A percentile compares a stretch with the other conserved stretches of the same genome.
Evolutionary conservation across 2,888 invertebrate species (phyloP).

Genomic region (Agrotis ipsilon): DNA sequence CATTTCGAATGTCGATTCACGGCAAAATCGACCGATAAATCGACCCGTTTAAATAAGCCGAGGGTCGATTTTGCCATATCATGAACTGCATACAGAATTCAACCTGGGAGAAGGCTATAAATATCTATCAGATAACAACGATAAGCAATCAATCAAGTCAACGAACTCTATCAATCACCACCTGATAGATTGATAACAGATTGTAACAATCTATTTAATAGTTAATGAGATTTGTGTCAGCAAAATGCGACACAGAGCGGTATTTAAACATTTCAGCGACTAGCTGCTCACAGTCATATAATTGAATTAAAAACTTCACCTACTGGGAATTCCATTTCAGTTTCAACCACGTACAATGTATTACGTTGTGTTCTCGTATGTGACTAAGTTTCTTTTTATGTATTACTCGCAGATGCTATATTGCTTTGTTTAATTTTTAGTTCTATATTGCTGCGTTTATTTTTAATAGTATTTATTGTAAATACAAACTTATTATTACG

Average conservation of each 20-base stretch:
- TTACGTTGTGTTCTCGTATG: constrained; percentile 38
- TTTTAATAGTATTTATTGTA: neutral
- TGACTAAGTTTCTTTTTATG: constrained; percentile 34
- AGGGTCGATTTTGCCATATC: too few species aligned
- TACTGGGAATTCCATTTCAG: constrained; percentile 44
- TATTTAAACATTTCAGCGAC: constrained; percentile 40
- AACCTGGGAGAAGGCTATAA: too few species aligned
- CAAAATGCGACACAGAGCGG: constrained; percentile 22
- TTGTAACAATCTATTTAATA: constrained; percentile 10
- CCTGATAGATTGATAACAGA: constrained; percentile 28
- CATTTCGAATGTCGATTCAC: too few species aligned
- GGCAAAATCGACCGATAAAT: too few species aligned
- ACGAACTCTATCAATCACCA: constrained; percentile 29
- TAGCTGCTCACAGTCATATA: constrained; percentile 31
- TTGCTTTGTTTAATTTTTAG: constrained; percentile 12
- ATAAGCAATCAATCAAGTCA: constrained; percentile 34
- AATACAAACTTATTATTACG: too few species aligned
- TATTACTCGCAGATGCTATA: constrained; percentile 4
- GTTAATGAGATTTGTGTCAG: constrained; percentile 22
- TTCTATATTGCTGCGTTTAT: neutral
- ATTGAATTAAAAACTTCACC: constrained; percentile 56
- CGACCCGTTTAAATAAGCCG: too few species aligned
- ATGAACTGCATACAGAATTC: constrained; percentile 1
- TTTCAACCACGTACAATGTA: constrained; percentile 43
- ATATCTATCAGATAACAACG: neutral